Evolutionary conservation across 2,888 invertebrate species (phyloP).

Genomic region (Lacanobia wlatinum): DNA sequence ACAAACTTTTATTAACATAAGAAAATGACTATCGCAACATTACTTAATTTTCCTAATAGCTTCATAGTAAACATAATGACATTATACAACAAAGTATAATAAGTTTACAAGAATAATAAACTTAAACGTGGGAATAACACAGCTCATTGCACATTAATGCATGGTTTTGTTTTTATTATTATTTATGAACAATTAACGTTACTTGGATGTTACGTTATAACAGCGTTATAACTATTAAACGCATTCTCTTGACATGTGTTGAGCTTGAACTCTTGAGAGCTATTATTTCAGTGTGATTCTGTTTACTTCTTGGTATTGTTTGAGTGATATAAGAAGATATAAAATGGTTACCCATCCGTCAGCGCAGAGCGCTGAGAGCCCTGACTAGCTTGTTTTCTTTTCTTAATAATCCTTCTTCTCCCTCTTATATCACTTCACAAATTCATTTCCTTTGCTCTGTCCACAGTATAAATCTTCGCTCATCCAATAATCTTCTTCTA

Average conservation of each 20-base stretch:
- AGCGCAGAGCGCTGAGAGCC: too few species aligned
- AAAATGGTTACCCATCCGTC: too few species aligned
- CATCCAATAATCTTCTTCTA: too few species aligned
- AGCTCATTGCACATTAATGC: slow-evolving; percentile 65
- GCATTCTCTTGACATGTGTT: slow-evolving; percentile 51
- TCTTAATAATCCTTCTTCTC: too few species aligned
- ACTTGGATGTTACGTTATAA: slow-evolving; percentile 26
- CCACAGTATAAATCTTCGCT: too few species aligned
- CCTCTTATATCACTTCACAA: too few species aligned
- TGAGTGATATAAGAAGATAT: too few species aligned
- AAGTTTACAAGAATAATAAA: slow-evolving; percentile 49
- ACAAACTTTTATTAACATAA: slow-evolving; percentile 4
- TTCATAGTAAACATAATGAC: slow-evolving; percentile 39
- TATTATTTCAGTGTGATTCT: slow-evolving; percentile 28
- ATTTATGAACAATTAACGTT: slow-evolving; percentile 56
- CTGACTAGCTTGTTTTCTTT: too few species aligned
- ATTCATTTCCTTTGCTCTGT: too few species aligned
- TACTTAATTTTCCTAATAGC: slow-evolving; percentile 47
- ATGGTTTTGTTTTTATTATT: slow-evolving; percentile 59
- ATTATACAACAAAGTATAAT: slow-evolving; percentile 36
- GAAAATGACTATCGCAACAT: slow-evolving; percentile 26
- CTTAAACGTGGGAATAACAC: slow-evolving; percentile 53
- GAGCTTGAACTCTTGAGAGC: slow-evolving; percentile 18
- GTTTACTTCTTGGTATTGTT: slow-evolving; percentile 40
- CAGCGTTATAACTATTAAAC: slow-evolving; percentile 33